phyloP scores from a whole-genome alignment of 1,140 invertebrate genomes.

The Drosophila tsacasi region DNA sequence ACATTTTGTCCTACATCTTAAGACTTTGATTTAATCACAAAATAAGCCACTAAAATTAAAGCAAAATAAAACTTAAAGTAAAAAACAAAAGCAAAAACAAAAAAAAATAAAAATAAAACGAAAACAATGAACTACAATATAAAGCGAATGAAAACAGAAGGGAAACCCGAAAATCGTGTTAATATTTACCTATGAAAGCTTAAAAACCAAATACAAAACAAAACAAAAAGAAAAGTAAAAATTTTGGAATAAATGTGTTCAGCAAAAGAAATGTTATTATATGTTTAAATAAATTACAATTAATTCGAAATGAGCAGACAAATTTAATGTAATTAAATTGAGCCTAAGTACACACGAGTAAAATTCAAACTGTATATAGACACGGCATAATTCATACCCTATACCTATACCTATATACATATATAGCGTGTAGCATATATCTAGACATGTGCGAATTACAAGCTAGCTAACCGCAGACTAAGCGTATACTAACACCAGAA shows the following conservation, averaged over 20 bases:
- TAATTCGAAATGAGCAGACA: slow-evolving; percentile 53
- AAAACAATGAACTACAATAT: slow-evolving; percentile 19
- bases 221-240: slow-evolving; percentile 50
- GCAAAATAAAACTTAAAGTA: not conserved
- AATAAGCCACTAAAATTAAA: slow-evolving; percentile 53
- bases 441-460: slow-evolving; percentile 45
- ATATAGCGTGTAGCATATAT: slow-evolving; percentile 28
- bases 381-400: slow-evolving; percentile 41
- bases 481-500: slow-evolving; percentile 23
- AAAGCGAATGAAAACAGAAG: slow-evolving; percentile 31
- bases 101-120: slow-evolving; percentile 9
- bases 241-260: slow-evolving; percentile 85
- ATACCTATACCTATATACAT: slow-evolving; percentile 26
- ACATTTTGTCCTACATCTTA: slow-evolving; percentile 44
- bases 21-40: slow-evolving; percentile 57
- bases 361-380: slow-evolving; percentile 74
- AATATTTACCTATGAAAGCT: slow-evolving; percentile 51
- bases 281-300: slow-evolving; percentile 77
- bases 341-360: slow-evolving; percentile 43
- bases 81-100: slow-evolving; percentile 12
- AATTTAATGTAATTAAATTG: slow-evolving; percentile 73
- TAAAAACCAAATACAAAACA: slow-evolving; percentile 37
- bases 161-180: slow-evolving; percentile 38
- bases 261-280: slow-evolving; percentile 82
- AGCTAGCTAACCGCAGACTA: slow-evolving; percentile 35